Evolutionary conservation across 1,140 invertebrate species (phyloP).

Genomic region (Sinella curviseta): DNA sequence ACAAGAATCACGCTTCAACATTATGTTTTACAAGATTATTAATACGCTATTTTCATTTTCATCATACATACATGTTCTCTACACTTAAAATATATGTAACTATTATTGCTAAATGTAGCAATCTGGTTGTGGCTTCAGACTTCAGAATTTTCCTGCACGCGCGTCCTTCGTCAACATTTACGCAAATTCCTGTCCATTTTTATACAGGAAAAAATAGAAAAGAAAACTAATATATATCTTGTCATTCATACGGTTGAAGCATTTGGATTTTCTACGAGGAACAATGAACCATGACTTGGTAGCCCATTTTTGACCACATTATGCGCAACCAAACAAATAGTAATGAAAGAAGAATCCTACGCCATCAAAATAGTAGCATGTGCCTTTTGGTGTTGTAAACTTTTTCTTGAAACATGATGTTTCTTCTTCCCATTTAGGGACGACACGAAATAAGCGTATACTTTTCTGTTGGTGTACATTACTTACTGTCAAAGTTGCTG

Average conservation of each 20-base stretch:
- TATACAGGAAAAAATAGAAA: background rate
- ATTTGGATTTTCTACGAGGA: background rate
- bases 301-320: slow-evolving; percentile 1
- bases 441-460: background rate
- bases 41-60: too few species aligned
- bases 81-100: too few species aligned
- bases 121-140: background rate
- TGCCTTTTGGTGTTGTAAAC: background rate
- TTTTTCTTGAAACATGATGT: background rate
- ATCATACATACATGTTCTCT: too few species aligned
- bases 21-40: too few species aligned
- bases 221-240: too few species aligned
- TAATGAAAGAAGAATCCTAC: background rate
- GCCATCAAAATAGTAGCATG: background rate
- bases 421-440: background rate
- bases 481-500: background rate
- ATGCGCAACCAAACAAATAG: background rate
- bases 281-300: slow-evolving; percentile 3
- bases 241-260: background rate
- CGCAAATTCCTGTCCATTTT: background rate
- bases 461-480: background rate
- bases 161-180: background rate
- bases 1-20: too few species aligned
- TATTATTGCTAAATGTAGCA: too few species aligned
- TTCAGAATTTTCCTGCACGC: background rate